Percentiles rank a stretch among this genome's conserved stretches.
Evolutionary conservation across 2,797 vertebrate species (phyloP).

Genomic region (Cygnus olor): DNA sequence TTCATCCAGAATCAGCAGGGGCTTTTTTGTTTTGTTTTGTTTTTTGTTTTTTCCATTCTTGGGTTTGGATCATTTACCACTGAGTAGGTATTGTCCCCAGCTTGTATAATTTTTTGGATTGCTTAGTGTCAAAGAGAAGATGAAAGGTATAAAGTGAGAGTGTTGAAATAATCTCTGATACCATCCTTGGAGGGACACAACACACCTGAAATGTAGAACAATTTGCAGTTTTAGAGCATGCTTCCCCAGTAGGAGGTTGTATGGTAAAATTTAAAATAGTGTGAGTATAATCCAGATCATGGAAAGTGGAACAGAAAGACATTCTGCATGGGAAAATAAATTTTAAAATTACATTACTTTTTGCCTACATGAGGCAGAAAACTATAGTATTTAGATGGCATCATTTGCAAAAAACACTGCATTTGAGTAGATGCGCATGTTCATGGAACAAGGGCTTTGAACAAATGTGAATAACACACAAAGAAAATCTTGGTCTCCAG

Average conservation of each 20-base stretch:
- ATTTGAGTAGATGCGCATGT: not conserved
- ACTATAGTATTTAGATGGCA: not conserved
- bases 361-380: not conserved
- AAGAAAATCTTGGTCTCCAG: not conserved
- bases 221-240: not conserved
- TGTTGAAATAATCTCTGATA: not conserved
- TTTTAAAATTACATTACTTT: not conserved
- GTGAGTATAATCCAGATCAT: not conserved
- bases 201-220: not conserved
- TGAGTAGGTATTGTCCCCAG: not conserved
- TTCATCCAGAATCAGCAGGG: not conserved
- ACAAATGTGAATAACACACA: not conserved
- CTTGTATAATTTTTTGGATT: not conserved
- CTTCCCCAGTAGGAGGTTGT: not conserved
- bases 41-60: not conserved
- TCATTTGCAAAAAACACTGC: not conserved
- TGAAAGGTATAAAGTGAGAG: not conserved
- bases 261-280: not conserved
- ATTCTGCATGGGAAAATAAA: not conserved
- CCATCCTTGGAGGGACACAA: not conserved
- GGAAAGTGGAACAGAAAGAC: not conserved
- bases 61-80: not conserved
- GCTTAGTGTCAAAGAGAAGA: not conserved
- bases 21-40: accelerated
- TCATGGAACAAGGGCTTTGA: not conserved